Evolutionary conservation across 1,140 invertebrate species (phyloP).

Genomic region (Luehdorfia chinensis): DNA sequence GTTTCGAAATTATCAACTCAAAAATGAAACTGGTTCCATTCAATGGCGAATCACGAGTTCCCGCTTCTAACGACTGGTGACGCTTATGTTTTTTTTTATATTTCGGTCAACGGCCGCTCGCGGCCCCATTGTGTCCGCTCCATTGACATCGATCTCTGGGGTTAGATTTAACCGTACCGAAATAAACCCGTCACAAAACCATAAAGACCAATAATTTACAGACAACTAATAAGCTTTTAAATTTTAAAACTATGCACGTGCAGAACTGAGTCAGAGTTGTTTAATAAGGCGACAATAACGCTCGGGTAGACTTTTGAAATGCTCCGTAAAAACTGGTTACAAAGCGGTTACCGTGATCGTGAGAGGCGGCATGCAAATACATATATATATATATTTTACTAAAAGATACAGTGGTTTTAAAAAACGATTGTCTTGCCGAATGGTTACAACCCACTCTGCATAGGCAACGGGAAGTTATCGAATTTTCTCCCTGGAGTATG

Average conservation of each 20-base stretch:
- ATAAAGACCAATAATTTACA: constrained; percentile 3
- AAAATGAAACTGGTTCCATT: constrained; percentile 14
- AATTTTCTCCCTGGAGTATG: too few species aligned
- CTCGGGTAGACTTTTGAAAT: constrained; percentile 8
- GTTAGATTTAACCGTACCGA: constrained; percentile 40
- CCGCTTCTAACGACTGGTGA: constrained; percentile 42
- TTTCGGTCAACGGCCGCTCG: constrained; percentile 63
- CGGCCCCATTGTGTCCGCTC: constrained; percentile 53
- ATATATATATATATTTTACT: background rate
- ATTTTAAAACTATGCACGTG: background rate
- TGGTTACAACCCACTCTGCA: too few species aligned
- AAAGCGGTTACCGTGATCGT: constrained; percentile 13
- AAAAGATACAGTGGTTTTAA: background rate
- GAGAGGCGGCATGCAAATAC: constrained; percentile 19
- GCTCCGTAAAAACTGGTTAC: constrained; percentile 21
- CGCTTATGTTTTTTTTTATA: constrained; percentile 55
- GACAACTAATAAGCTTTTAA: constrained; percentile 5
- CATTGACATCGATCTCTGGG: constrained; percentile 61
- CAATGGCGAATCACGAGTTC: constrained; percentile 46
- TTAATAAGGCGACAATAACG: constrained; percentile 1
- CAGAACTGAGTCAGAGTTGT: background rate
- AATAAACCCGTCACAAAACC: constrained; percentile 22
- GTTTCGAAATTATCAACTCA: constrained; percentile 3
- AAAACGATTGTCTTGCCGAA: too few species aligned
- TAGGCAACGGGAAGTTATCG: too few species aligned